These are phyloP conservation scores for Scolopax mira DNA, from an alignment of 2,113 vertebrate genomes.

Conservation along the genomic window DNA sequence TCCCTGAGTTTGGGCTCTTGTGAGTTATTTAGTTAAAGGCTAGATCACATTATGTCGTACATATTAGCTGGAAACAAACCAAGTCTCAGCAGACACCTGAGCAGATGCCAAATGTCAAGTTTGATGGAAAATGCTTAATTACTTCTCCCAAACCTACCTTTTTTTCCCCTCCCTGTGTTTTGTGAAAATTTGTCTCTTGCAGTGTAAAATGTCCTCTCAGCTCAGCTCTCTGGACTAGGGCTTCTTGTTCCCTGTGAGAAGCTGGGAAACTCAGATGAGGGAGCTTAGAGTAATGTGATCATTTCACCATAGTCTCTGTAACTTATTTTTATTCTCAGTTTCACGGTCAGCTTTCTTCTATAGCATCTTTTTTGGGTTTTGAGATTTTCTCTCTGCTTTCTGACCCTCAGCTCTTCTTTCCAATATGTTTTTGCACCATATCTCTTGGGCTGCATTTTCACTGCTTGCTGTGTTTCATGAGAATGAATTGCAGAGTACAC, in stretches of 20 bases:
- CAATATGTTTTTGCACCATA: not conserved
- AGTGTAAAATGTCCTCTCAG: not conserved
- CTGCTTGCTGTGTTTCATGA: not conserved
- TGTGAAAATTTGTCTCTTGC: not conserved
- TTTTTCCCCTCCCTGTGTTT: rapidly evolving
- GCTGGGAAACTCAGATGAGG: not conserved
- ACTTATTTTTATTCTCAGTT: not conserved
- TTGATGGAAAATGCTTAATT: conserved; percentile 60
- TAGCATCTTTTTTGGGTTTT: not conserved
- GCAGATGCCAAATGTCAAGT: conserved; percentile 53
- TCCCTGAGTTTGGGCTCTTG: not conserved
- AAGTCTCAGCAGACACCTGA: conserved; percentile 24
- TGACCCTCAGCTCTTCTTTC: not conserved
- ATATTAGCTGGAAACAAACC: conserved; percentile 21
- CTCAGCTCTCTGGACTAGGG: not conserved
- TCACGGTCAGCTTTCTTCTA: not conserved
- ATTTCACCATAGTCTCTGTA: not conserved
- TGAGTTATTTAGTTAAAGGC: not conserved
- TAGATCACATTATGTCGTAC: not conserved
- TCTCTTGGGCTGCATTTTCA: not conserved
- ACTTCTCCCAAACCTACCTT: not conserved
- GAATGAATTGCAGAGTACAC: rapidly evolving
- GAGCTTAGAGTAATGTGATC: not conserved
- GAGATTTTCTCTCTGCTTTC: not conserved
- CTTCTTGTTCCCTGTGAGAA: not conserved